Evolutionary conservation across 2,113 vertebrate species (phyloP), one percentile per base, ranked within the genome.

Genomic region (Crotalus horridus): DNA sequence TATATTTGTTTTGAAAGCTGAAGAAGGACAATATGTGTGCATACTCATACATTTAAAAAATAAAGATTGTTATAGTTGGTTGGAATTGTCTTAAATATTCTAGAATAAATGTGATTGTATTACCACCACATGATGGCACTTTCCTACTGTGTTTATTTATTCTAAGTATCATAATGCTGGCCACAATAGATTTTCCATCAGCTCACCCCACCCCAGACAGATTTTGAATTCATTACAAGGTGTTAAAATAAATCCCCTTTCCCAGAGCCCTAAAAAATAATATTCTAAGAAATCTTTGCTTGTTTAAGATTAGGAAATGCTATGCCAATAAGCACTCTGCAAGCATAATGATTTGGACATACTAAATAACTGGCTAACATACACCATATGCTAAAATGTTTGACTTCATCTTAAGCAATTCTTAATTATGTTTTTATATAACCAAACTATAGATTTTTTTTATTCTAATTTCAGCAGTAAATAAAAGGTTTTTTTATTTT

Each of bases 361-460:
- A 0, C 11, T 85, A 94, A 95, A 74, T 39, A 87, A 89, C 54
- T 3, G 91, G 89, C 87, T 53, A 94, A 89, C 91, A 9, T 5
- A 15, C 3, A 61, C 88, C 95, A 94, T 94, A 92, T 88, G 94
- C 93, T 90, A 51, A 89, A 56, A 43, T 61, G 53, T 8, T 94
- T 88, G 48, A 90, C 74, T 86, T 89, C n/a, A 48, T 91, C 93
- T 92, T 86, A 85, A 92, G 92, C 90, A 91, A 92, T 94, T 89
- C 94, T 94, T 92, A 94, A 95, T 95, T 94, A 94, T 64, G 91
- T 89, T 94, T 93, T 90, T 93, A 94, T 89, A 88, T 92, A 94
- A 92, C 93, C 54, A 89, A 91, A 58, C 89, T 33, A 91, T 61
- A 74, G 90, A 46, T 91, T 89, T 24, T 24, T 93, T 81, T 81